These are phyloP conservation scores for Cantharis rufa DNA, from an alignment of 2,888 invertebrate species.

Conservation along the genomic window DNA sequence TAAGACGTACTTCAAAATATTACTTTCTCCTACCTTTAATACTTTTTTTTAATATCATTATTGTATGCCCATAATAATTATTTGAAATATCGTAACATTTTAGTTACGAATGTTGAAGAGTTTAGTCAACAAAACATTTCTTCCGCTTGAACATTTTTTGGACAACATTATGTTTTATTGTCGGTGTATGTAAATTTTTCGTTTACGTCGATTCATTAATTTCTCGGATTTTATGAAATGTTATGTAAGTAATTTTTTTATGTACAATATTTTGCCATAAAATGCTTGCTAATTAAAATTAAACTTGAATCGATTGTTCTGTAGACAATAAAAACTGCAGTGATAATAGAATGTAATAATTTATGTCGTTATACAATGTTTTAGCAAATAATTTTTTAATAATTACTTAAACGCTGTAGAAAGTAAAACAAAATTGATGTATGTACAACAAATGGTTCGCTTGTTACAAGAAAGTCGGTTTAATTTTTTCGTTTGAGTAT, in stretches of 20 bases:
- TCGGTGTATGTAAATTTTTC: not conserved
- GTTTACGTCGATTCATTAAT: not conserved
- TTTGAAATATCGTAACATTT: conserved; percentile 2
- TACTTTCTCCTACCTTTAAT: conserved; percentile 23
- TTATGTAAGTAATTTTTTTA: conserved; percentile 7
- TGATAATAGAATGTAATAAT: not conserved
- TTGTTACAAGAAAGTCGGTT: not conserved
- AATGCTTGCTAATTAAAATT: not conserved
- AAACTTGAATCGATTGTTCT: not conserved
- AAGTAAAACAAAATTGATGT: not conserved
- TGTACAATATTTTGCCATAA: not conserved
- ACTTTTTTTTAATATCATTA: conserved; percentile 9
- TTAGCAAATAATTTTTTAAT: not conserved
- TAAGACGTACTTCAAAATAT: not conserved
- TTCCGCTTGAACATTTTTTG: not conserved
- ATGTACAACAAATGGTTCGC: not conserved
- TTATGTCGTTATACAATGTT: not conserved
- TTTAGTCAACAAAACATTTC: not conserved
- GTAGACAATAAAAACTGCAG: not conserved
- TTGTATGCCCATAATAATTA: conserved; percentile 14
- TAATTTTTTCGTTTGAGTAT: not conserved
- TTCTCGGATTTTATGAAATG: not conserved
- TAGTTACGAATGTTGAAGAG: conserved; percentile 9
- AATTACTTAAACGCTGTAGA: not conserved
- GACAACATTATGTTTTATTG: not conserved